Evolutionary conservation across 1,140 invertebrate species (phyloP).

Genomic region (Thaumetopoea pityocampa): DNA sequence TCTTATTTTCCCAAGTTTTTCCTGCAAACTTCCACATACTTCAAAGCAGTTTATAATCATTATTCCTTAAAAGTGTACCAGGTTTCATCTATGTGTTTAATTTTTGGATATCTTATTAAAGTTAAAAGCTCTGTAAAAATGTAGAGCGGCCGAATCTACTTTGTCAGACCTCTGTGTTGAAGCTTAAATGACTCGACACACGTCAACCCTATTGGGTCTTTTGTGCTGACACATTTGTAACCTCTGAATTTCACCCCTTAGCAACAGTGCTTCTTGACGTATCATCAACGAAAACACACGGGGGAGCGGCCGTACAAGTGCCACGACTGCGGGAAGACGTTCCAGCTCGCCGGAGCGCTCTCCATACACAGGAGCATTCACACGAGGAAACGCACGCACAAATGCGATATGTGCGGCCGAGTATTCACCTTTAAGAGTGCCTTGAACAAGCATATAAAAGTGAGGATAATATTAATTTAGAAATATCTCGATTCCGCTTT

Average conservation of each 20-base stretch:
- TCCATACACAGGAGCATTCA: slow-evolving; percentile 10
- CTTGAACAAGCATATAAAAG: slow-evolving; percentile 25
- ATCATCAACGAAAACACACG: slow-evolving; percentile 22
- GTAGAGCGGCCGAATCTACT: too few relatives aligned
- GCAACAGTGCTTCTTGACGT: slow-evolving; percentile 19
- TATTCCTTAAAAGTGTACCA: too few relatives aligned
- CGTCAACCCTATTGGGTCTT: too few relatives aligned
- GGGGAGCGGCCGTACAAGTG: slow-evolving; percentile 22
- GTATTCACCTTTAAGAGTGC: slow-evolving; percentile 13
- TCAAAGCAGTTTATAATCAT: too few relatives aligned
- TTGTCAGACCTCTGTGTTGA: too few relatives aligned
- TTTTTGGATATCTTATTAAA: too few relatives aligned
- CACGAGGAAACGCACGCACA: background rate
- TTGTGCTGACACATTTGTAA: too few relatives aligned
- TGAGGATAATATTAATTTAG: slow-evolving; percentile 4
- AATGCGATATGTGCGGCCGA: slow-evolving; percentile 15
- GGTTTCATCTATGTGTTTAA: too few relatives aligned
- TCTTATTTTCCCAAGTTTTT: too few relatives aligned
- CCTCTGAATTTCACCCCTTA: slow-evolving; percentile 8
- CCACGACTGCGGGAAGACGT: slow-evolving; percentile 9
- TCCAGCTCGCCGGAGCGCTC: slow-evolving; percentile 7
- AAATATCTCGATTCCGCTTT: background rate
- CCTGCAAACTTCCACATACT: too few relatives aligned
- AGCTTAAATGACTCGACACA: too few relatives aligned
- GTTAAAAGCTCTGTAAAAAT: too few relatives aligned